phyloP scores from a whole-genome alignment of 2,797 vertebrate species.

The Pipistrellus nathusii region DNA sequence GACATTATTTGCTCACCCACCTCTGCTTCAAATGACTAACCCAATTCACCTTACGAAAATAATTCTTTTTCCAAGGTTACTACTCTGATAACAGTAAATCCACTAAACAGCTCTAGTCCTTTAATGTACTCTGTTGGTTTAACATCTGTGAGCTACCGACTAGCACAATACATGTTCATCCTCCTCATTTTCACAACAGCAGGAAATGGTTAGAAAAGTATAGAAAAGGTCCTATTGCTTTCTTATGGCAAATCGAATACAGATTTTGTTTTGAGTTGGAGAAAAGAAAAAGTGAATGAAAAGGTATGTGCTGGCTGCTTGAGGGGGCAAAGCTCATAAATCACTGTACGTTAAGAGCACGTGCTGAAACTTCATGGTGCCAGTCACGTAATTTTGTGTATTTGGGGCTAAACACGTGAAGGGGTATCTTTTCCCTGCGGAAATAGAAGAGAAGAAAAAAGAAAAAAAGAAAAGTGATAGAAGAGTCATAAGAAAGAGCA shows the following conservation, averaged over 20 bases:
- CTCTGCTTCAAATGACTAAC: constrained; percentile 72
- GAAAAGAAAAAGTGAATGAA: constrained; percentile 81
- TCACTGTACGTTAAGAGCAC: constrained; percentile 95
- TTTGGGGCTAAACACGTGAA: constrained; percentile 94
- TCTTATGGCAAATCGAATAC: constrained; percentile 70
- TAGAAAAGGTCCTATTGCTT: constrained; percentile 86
- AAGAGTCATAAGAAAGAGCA: constrained; percentile 87
- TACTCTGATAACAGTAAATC: constrained; percentile 51
- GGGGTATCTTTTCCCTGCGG: constrained; percentile 95
- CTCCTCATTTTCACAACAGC: constrained; percentile 81
- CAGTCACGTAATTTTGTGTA: constrained; percentile 98
- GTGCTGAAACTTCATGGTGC: constrained; percentile 97
- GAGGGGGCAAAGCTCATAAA: constrained; percentile 80
- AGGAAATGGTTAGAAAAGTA: constrained; percentile 87
- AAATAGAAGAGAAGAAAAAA: constrained; percentile 82
- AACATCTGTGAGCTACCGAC: constrained; percentile 77
- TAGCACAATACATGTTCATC: constrained; percentile 80
- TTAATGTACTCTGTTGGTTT: constrained; percentile 69
- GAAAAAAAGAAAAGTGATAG: constrained; percentile 79
- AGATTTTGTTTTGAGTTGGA: constrained; percentile 79
- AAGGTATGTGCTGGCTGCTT: constrained; percentile 80
- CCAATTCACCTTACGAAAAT: constrained; percentile 75
- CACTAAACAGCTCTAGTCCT: background rate
- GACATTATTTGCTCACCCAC: constrained; percentile 53
- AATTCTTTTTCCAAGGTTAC: constrained; percentile 67